Conservation (phyloP, 2,113 vertebrate species). For the Ailurus styani region DNA sequence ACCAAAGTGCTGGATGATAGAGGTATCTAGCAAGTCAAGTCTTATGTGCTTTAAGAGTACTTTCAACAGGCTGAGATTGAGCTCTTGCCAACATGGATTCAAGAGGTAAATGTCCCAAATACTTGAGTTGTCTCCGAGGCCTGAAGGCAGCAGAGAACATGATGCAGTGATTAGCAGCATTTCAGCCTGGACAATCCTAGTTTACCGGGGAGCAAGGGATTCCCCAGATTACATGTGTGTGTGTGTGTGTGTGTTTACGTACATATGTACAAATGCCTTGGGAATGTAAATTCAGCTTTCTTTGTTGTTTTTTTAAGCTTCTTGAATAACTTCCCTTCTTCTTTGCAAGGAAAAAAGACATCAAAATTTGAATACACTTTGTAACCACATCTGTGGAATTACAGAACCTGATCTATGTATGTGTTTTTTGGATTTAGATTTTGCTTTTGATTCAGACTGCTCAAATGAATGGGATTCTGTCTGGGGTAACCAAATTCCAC, state of each 20-base stretch:
- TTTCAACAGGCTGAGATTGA: neutral
- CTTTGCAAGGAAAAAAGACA: constrained; percentile 13
- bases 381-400: constrained; percentile 53
- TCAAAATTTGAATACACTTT: neutral
- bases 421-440: constrained; percentile 57
- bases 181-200: neutral
- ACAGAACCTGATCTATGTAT: constrained; percentile 22
- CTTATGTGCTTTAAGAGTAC: neutral
- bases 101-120: neutral
- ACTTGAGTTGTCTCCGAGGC: neutral
- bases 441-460: constrained; percentile 43
- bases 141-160: neutral
- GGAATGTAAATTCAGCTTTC: neutral
- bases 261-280: neutral
- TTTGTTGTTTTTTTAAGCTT: neutral
- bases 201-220: neutral
- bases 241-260: neutral
- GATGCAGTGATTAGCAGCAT: neutral
- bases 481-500: neutral
- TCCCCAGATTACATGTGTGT: neutral
- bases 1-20: neutral
- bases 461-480: constrained; percentile 35
- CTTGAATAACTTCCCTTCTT: neutral
- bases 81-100: constrained; percentile 3
- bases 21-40: neutral